Evolutionary conservation across 2,888 invertebrate genomes (phyloP), one percentile per base, ranked within the genome.

Genomic region (Rotaria sp.): DNA sequence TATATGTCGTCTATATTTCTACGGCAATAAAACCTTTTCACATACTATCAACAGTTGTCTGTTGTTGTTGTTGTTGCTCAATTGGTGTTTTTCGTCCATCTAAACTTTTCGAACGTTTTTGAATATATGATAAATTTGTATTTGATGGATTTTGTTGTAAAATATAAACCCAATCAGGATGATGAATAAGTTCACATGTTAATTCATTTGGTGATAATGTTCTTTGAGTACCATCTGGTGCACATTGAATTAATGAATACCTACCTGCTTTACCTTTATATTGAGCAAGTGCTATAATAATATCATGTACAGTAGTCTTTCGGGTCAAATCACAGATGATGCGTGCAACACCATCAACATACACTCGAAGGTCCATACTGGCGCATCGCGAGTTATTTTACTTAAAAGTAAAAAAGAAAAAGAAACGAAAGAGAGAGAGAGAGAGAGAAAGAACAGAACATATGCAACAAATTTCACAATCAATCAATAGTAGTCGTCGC

Each of bases 311-410:
- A 41, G 80, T 80, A 45, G 80, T 80, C 45, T 7, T 45, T 45
- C 45, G 80, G 24, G 80, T 80, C 26, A 80, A 80, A 80, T 80
- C 80, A 80, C 80, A 80, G 45, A 80, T 80, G 41, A 80, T 80
- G 26, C 45, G 41, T n/a, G 80, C 80, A 45, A 45, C 45, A 41
- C 80, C 80, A 80, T 80, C 80, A 45, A 80, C 80, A n/a, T 80
- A 80, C 45, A 80, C 80, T 45, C 80, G 80, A 80, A 80, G 45
- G 26, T 80, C 80, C 80, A 80, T 80, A 67, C 67, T 67, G 67
- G 67, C 1, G 67, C 67, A 67, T 67, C 67, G 67, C 8, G 67
- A 35, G 67, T 35, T 67, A 35, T 35, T 67, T 67, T 67, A 67
- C 35, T 21, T 21, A 2, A 67, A 18, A 67, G 35, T 67, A 67